phyloP scores from a whole-genome alignment of 2,797 vertebrate species.

The Ciconia nigra region DNA sequence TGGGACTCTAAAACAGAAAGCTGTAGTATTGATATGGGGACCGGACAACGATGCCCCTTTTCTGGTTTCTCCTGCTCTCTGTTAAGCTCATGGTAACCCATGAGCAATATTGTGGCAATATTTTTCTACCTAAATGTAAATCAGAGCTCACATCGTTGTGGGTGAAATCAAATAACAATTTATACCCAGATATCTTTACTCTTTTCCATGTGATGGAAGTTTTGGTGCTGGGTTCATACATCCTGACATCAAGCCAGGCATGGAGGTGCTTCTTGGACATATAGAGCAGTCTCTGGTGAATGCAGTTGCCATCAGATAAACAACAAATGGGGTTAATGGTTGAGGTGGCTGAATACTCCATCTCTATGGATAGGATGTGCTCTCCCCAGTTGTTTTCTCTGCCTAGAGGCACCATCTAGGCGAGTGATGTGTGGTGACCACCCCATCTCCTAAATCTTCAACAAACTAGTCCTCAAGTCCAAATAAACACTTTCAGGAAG shows the following conservation, averaged over 20 bases:
- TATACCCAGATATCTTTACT: not conserved
- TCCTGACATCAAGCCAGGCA: not conserved
- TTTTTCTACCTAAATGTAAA: not conserved
- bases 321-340: not conserved
- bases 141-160: accelerated
- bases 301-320: not conserved
- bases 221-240: not conserved
- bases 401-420: not conserved
- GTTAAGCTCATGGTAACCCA: not conserved
- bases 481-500: not conserved
- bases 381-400: not conserved
- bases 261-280: not conserved
- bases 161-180: not conserved
- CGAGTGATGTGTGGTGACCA: not conserved
- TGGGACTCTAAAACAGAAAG: not conserved
- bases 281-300: not conserved
- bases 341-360: not conserved
- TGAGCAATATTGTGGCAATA: not conserved
- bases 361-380: not conserved
- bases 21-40: accelerated
- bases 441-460: not conserved
- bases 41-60: not conserved
- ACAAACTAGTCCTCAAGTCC: not conserved
- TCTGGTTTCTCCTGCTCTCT: not conserved
- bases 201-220: not conserved